Base-by-base conservation (phyloP, 2,797 vertebrate genomes). In the Rhabdophis nuchalis region DNA sequence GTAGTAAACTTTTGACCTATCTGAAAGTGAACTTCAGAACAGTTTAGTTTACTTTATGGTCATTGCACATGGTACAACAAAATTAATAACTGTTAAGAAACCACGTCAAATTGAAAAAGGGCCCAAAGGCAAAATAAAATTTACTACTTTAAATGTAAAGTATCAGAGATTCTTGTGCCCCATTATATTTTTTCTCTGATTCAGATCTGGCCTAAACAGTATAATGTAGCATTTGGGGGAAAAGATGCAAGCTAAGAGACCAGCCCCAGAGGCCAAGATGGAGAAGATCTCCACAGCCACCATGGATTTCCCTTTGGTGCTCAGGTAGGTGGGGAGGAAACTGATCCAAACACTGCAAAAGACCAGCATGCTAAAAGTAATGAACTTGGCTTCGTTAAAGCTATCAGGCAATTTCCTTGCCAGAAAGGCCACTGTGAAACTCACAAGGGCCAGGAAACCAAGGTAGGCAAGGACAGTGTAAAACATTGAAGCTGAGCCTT, bases 361-460 rank as follows among this genome's bases (percentile, higher is more conserved):
- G 12, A 64, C 1, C 5, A 64, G 12, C 61, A 64, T 64, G 61
- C 61, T 64, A 0, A 64, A 64, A 64, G 29, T 64, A 64, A 64
- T 64, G 61, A 64, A 64, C 29, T n/a, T 64, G 61, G 61, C 61
- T 64, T 64, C 61, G 0, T 64, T 64, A n/a, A 64, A 64, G 0
- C 12, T n/a, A 0, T 64, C 1, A 5, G 61, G 61, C 61, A 64
- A 64, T 14, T 64, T 64, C 29, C 61, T 64, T 0, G 29, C 61
- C 0, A 2, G 0, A n/a, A 64, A 64, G 13, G 61, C 61, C 12
- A n/a, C 5, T 0, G 1, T n/a, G 5, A 64, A 64, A n/a, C 61
- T n/a, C 0, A 64, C 0, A 0, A 64, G 12, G 1, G 61, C 61
- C 61, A 64, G 3, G 0, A 64, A 6, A 6, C 29, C 61, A 4